Percentiles rank a stretch among this genome's conserved stretches.
Conservation (phyloP, 2,888 invertebrate species). For the Patella ulyssiponensis region DNA sequence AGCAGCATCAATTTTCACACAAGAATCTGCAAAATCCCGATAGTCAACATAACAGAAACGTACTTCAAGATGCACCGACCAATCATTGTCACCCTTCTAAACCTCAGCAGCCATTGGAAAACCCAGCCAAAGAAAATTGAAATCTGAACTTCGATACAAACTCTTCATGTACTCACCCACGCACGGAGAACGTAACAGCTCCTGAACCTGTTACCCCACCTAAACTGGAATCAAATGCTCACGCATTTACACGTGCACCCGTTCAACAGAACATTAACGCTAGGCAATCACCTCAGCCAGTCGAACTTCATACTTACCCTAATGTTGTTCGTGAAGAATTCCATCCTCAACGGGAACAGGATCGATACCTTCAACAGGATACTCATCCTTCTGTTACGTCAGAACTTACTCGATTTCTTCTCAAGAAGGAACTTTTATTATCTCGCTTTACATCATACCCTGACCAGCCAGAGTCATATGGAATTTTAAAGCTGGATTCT, state of each 20-base stretch:
- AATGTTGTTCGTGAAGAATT: neutral
- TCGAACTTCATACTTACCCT: too few relatives aligned
- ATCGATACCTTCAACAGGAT: neutral
- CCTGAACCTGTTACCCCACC: neutral
- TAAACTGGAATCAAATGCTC: neutral
- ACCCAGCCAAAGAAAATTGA: neutral
- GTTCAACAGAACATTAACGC: too few relatives aligned
- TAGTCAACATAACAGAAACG: neutral
- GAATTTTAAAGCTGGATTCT: constrained; percentile 20
- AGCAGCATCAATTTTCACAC: neutral
- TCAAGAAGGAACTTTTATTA: constrained; percentile 23
- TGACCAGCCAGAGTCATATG: constrained; percentile 22
- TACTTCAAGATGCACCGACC: neutral
- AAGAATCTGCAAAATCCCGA: neutral
- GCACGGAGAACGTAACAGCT: neutral
- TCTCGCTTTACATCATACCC: constrained; percentile 17
- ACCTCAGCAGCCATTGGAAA: neutral
- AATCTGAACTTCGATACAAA: neutral
- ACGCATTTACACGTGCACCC: neutral
- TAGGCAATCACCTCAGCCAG: too few relatives aligned
- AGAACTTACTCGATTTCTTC: constrained; percentile 10
- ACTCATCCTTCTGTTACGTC: neutral
- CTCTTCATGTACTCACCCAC: too few relatives aligned
- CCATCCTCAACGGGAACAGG: neutral
- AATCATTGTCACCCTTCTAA: neutral